These are phyloP conservation scores for Synanceia verrucosa DNA, from an alignment of 2,797 vertebrate species.

Conservation along the genomic window DNA sequence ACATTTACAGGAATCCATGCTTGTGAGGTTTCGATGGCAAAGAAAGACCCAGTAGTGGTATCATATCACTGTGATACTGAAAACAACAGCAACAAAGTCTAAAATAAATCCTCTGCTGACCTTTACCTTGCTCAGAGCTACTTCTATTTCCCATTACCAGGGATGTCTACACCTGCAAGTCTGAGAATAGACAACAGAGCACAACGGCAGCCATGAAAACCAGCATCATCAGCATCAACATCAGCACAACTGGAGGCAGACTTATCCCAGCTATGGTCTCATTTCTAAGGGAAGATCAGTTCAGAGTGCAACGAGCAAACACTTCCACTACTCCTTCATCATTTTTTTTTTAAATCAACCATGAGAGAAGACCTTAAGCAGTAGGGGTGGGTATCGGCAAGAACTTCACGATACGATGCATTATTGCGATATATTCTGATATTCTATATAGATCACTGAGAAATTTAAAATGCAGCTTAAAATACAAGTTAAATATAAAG, in stretches of 20 bases:
- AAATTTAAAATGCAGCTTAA: too few species aligned
- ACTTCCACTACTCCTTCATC: conserved; percentile 53
- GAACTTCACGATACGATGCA: too few species aligned
- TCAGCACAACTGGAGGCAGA: conserved; percentile 8
- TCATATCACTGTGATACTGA: conserved; percentile 79
- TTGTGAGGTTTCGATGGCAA: conserved; percentile 61
- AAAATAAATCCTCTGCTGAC: conserved; percentile 50
- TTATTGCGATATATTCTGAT: too few species aligned
- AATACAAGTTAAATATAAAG: too few species aligned
- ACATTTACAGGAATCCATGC: conserved; percentile 77
- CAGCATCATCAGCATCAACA: conserved; percentile 34
- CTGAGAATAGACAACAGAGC: neutral
- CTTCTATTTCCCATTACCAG: conserved; percentile 34
- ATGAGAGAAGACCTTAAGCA: conserved; percentile 28
- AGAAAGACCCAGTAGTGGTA: conserved; percentile 65
- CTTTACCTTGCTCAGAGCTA: conserved; percentile 44
- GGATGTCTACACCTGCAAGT: conserved; percentile 33
- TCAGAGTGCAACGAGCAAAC: conserved; percentile 29
- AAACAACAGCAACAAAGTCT: conserved; percentile 63
- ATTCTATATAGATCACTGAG: too few species aligned
- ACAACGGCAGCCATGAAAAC: neutral
- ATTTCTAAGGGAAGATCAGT: conserved; percentile 43
- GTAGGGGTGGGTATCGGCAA: too few species aligned
- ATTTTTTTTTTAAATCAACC: conserved; percentile 15
- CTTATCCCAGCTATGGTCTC: conserved; percentile 34